Evolutionary conservation across 2,113 vertebrate species (phyloP), one percentile per base, ranked within the genome.

Genomic region (Campylomormyrus tamandua): DNA sequence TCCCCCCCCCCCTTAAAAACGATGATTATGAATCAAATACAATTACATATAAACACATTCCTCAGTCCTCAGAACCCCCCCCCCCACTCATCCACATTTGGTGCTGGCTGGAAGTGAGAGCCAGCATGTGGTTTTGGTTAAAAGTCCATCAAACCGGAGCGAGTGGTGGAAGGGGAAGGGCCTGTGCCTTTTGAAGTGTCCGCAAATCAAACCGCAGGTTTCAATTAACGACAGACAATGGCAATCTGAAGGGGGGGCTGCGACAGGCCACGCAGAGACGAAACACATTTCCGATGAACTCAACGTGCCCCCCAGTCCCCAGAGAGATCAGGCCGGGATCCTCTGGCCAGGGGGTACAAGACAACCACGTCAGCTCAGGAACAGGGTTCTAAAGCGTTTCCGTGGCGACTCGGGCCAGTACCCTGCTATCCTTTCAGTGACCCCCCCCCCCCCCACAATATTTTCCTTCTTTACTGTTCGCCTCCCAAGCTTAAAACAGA

Each of bases 51-150:
- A 94, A 94, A 94, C 87, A 93, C 92, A 93, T 93, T 93, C 93
- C 92, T 90, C 0, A 0, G 66, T 0, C 91, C 50, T 83, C 21
- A 58, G 66, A 89, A 42, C 62, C 85, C 39, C 48, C 35, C 35
- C 35, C 49, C 24, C 17, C 62, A 35, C n/a, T 31, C 62, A 31
- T 10, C 10, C 62, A 31, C 27, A 66, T 91, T 92, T 62, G 92
- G 90, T 87, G 87, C 90, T 45, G 91, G 91, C 90, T 87, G 46
- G 90, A 84, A 93, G 88, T 74, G 83, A 93, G 93, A 0, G 89
- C 52, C 92, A 86, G 87, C 31, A 48, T 95, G 95, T 96, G 95
- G 94, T 93, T 94, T 91, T 92, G 93, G 94, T 96, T 95, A 95
- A 92, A 94, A 91, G 91, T 42, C 91, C 91, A 94, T 94, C 24